Evolutionary conservation across 2,888 invertebrate species (phyloP), one percentile per base, ranked within the genome.

Genomic region (Callosobruchus maculatus): DNA sequence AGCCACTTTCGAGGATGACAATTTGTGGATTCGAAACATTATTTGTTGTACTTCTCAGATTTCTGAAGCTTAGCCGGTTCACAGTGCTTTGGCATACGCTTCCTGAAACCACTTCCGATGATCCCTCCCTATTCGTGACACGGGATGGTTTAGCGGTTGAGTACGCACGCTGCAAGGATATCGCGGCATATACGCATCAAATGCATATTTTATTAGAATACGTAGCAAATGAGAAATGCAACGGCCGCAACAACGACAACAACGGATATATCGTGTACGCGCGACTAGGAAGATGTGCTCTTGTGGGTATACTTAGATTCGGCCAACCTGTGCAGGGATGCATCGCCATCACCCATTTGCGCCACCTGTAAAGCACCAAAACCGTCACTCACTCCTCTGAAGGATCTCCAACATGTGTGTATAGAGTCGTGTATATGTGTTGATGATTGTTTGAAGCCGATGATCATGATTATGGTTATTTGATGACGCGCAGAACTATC

Each of bases 301-400:
- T 85, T 86, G 86, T 84, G 84, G 86, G 84, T 85, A 87, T 87
- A 87, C 85, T 87, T 87, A 86, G 87, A 87, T 85, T 87, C 86
- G 84, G 86, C 86, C 87, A 86, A 86, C 86, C 85, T 86, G 85
- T 85, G 85, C 81, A 85, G 79, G 82, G 85, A 82, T 82, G 84
- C 79, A 80, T 86, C 86, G 83, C 85, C 85, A 82, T 85, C 87
- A 86, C 86, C 86, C 84, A 85, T 82, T 81, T 85, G 84, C 84
- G 84, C 81, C 84, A 86, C 86, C 87, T 87, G 86, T 81, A 86
- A 87, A 86, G 85, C 86, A 86, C 86, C 86, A 87, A 86, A 86
- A 68, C 68, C 68, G 21, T 68, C 83, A 85, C 86, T 85, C 82
- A 30, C 30, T 30, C 30, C 30, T 49, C 49, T 49, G 49, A 13